A percentile compares a stretch with the other conserved stretches of the same genome.
Evolutionary conservation across 2,888 invertebrate genomes (phyloP).

Genomic region (Slavum lentiscoides): DNA sequence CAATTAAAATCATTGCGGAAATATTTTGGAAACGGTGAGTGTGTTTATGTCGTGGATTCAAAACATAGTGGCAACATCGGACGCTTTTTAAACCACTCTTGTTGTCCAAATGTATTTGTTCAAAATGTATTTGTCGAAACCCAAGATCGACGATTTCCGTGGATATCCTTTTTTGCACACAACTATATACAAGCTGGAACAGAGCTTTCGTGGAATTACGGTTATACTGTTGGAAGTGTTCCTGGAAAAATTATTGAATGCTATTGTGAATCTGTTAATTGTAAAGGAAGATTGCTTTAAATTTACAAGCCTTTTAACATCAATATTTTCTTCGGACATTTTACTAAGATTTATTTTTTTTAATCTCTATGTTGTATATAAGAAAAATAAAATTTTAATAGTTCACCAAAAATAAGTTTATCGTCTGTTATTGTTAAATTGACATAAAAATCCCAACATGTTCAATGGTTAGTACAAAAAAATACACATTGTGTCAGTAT

Average conservation of each 20-base stretch:
- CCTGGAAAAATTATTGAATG: conserved; percentile 88
- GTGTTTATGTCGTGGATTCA: conserved; percentile 95
- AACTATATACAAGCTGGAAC: conserved; percentile 85
- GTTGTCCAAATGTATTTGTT: conserved; percentile 93
- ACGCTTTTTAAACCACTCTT: conserved; percentile 91
- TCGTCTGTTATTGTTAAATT: too few species aligned
- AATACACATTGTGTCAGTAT: too few species aligned
- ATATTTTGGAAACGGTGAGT: conserved; percentile 77
- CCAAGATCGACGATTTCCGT: conserved; percentile 95
- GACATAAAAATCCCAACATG: too few species aligned
- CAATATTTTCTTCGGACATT: too few species aligned
- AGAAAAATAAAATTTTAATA: too few species aligned
- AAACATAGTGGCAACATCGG: conserved; percentile 96
- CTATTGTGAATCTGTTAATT: conserved; percentile 83
- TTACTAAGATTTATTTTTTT: too few species aligned
- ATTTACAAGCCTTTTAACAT: not conserved
- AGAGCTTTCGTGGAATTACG: conserved; percentile 98
- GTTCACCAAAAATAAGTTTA: too few species aligned
- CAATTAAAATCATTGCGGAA: conserved; percentile 25
- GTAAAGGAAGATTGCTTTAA: conserved; percentile 82
- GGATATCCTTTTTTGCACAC: conserved; percentile 87
- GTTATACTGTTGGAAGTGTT: conserved; percentile 93
- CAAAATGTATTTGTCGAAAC: conserved; percentile 99
- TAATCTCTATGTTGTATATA: too few species aligned
- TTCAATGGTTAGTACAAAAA: too few species aligned